Evolutionary conservation across 2,113 vertebrate genomes (phyloP).

Genomic region (Pteropus alecto): DNA sequence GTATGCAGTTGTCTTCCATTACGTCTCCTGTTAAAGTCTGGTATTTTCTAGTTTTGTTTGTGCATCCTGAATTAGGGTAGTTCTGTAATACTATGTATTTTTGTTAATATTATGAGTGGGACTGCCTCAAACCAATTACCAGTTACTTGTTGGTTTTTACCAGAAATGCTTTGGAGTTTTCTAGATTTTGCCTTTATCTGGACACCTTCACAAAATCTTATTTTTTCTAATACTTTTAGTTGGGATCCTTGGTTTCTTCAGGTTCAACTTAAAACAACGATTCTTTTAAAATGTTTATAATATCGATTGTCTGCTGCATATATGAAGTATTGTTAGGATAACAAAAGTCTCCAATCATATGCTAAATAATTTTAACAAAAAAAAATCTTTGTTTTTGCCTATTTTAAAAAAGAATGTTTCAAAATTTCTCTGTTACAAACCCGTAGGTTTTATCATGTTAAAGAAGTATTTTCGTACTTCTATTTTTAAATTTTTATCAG

Average conservation of each 20-base stretch:
- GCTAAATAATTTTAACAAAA: conserved; percentile 26
- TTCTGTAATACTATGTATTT: not conserved
- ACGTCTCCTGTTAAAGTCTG: not conserved
- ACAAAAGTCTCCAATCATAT: not conserved
- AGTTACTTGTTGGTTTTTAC: not conserved
- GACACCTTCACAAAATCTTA: not conserved
- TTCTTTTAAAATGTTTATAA: not conserved
- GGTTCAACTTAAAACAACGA: not conserved
- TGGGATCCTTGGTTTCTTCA: conserved; percentile 42
- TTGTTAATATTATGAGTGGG: not conserved
- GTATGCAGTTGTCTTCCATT: not conserved
- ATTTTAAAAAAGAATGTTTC: conserved; percentile 14
- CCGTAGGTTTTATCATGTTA: not conserved
- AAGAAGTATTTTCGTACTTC: conserved; percentile 10
- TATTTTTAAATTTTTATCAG: not conserved
- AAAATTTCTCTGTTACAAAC: not conserved
- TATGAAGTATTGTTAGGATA: not conserved
- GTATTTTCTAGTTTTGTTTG: not conserved
- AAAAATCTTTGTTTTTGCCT: not conserved
- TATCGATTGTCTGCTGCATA: not conserved
- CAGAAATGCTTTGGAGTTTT: not conserved
- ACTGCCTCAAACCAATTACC: not conserved
- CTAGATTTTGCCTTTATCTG: not conserved
- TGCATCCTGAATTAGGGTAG: not conserved
- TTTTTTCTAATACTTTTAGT: not conserved